Base-by-base conservation (phyloP, 2,888 invertebrate genomes). In the Punctoribates punctum region DNA sequence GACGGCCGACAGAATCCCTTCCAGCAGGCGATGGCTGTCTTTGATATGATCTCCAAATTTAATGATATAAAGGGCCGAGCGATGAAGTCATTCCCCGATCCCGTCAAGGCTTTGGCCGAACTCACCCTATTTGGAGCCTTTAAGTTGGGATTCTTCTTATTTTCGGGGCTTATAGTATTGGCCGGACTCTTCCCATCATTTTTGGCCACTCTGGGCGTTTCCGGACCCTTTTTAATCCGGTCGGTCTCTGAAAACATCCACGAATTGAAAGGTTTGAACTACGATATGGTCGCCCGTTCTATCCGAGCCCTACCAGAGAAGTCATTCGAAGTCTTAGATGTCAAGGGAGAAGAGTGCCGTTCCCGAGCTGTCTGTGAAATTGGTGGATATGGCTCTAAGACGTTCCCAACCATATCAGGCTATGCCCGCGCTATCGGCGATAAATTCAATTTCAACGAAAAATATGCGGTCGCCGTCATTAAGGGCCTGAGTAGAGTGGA, bases 321-420 rank as follows among this genome's bases (percentile, higher is more conserved):
- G n/a, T 73, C 77, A n/a, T 77, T 77, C 34, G 23, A 65, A 42
- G 46, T 51, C 0, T 46, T 77, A 0, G 77, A 77, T 23, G 62
- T 77, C n/a, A 38, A 51, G n/a, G 76, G 65, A 60, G 54, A 51
- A 1, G 76, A 65, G 15, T 77, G 77, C 38, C 42, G 65, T 34
- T 25, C 51, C 0, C 17, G 77, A 27, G 77, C 77, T 17, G 73
- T 77, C 17, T 77, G 77, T 27, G 77, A 77, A 46, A 17, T 77
- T 29, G 77, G 77, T 17, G 13, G 73, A 57, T 48, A 29, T 20
- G 27, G 76, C 0, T 20, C 46, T 0, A 54, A 15, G 13, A 6
- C 34, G 15, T 65, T 73, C 23, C 77, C 77, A 9, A 34, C 42
- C 9, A 60, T 57, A 4, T 42, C 75, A 17, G 51, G 29, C 1